phyloP scores from a whole-genome alignment of 1,140 invertebrate genomes.

The Lucilia sericata region DNA sequence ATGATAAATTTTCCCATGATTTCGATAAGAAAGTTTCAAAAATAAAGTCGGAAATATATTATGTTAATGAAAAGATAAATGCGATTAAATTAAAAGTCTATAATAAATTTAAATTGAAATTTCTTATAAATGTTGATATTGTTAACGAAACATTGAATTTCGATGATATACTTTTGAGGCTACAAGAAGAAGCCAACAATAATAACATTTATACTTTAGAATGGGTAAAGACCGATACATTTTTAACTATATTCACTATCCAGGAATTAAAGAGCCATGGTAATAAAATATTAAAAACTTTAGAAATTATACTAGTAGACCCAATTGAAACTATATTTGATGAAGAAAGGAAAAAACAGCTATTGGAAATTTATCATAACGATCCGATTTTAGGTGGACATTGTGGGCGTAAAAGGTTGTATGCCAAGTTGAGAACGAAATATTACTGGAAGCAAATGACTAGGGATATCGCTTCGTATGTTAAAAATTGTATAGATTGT shows the following conservation, averaged over 20 bases:
- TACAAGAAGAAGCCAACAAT: conserved; percentile 18
- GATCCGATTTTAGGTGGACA: conserved; percentile 6
- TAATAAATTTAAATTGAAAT: not conserved
- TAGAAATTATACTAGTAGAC: conserved; percentile 34
- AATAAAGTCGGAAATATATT: not conserved
- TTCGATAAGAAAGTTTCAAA: not conserved
- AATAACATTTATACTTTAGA: not conserved
- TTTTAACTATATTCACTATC: not conserved
- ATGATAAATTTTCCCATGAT: not conserved
- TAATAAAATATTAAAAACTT: conserved; percentile 37
- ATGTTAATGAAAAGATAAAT: not conserved
- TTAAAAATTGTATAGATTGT: conserved; percentile 41
- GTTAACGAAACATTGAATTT: not conserved
- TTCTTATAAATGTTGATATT: not conserved
- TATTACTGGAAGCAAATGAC: conserved; percentile 32
- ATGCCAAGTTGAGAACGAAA: not conserved
- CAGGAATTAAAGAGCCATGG: conserved; percentile 20
- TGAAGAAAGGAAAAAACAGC: not conserved
- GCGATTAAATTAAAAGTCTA: not conserved
- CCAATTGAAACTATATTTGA: conserved; percentile 33
- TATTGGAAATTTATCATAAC: conserved; percentile 14
- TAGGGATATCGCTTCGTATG: conserved; percentile 36
- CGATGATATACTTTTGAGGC: conserved; percentile 11
- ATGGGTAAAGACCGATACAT: not conserved
- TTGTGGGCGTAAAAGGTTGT: conserved; percentile 6